Base-by-base conservation (phyloP, 1,140 invertebrate genomes). In the Helicoverpa zea region DNA sequence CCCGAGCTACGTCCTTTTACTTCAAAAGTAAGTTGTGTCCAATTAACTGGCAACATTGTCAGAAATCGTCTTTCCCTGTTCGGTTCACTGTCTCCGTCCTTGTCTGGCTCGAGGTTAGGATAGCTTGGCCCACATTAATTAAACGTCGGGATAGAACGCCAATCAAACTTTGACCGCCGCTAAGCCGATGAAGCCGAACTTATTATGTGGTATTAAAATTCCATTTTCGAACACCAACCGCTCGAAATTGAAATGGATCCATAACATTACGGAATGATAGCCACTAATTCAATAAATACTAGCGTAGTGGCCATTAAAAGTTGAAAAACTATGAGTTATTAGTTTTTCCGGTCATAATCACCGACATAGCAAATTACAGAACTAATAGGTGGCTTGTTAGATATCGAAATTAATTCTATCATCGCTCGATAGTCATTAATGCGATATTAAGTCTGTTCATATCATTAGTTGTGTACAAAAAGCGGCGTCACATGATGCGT, bases 151-250 rank as follows among this genome's bases (percentile, higher is more conserved):
- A 92, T 92, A 92, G 89, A 88, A 91, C 89, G 92, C 92, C 92
- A 93, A 93, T 94, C 92, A 93, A 93, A 95, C 88, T 94, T 93
- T 94, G 92, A 95, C 91, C 92, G 87, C 89, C 81, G 87, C 90
- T 93, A 92, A 94, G 90, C 91, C 90, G 88, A 89, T 90, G 90
- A 92, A 91, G 91, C 90, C 87, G 85, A 91, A 94, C 90, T 93
- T 94, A 94, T 94, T 94, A 94, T 91, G 89, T 91, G 89, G 91
- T 89, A 94, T 95, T 93, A 93, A 93, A 94, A 94, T 91, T 93
- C 91, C 89, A 95, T 94, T 94, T 92, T 90, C 90, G 81, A 87
- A 86, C 84, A 61, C 82, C 80, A 86, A 86, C 79, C 87, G 83
- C 86, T 88, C 64, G 77, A 88, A 91, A 91, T 93, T 92, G 89